Evolutionary conservation across 2,797 vertebrate species (phyloP).

Genomic region (Gila robusta): DNA sequence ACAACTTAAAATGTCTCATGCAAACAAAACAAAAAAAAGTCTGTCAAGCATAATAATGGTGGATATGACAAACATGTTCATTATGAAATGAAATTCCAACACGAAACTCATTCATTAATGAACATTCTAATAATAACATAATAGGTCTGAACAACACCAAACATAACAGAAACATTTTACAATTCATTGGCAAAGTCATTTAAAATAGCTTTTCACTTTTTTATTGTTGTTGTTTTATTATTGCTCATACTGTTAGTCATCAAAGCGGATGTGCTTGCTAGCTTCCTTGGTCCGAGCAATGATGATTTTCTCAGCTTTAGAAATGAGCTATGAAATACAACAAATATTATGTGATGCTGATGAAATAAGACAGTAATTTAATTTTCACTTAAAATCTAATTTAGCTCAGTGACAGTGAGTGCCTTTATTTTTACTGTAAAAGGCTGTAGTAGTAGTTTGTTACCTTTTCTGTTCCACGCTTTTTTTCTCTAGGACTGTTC

Average conservation of each 20-base stretch:
- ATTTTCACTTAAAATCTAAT: background rate
- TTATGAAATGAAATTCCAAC: background rate
- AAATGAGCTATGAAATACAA: conserved; percentile 81
- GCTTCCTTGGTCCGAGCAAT: conserved; percentile 88
- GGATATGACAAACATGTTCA: background rate
- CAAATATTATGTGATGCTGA: conserved; percentile 5
- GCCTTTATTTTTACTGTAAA: background rate
- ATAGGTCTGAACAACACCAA: conserved; percentile 4
- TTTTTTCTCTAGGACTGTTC: conserved; percentile 97
- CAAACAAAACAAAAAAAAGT: background rate
- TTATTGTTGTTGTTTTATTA: background rate
- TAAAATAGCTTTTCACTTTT: background rate
- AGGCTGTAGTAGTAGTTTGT: background rate
- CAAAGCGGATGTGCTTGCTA: conserved; percentile 91
- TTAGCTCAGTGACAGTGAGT: background rate
- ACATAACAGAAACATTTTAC: background rate
- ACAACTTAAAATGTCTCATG: background rate
- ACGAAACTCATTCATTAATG: background rate
- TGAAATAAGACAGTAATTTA: background rate
- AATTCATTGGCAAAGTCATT: background rate
- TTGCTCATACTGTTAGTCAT: conserved; percentile 74
- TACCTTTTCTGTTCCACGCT: conserved; percentile 94
- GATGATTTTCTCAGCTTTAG: conserved; percentile 95
- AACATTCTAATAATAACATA: background rate
- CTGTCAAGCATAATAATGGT: background rate